Evolutionary conservation across 1,140 invertebrate genomes (phyloP), one percentile per base, ranked within the genome.

Genomic region (Caerostris darwini): DNA sequence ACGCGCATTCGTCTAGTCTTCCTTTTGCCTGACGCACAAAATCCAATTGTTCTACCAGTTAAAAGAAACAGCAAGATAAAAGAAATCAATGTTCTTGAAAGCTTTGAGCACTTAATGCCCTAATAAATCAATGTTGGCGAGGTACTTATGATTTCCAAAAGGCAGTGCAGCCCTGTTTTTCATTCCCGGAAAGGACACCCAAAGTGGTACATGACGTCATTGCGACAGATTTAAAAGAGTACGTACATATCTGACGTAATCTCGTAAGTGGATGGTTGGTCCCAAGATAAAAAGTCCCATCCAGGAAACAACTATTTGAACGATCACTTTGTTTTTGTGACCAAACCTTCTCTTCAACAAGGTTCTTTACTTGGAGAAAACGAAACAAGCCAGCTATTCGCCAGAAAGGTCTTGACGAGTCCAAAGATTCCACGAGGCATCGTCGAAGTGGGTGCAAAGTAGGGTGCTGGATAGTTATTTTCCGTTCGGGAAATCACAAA

Each of bases 51-150:
- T 88, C 86, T 64, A 7, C 86, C 59, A 10, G 34, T 12, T 50
- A 77, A 71, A 71, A 67, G 50, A 59, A 61, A 64, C 12, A 53
- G 58, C 8, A 83, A 83, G 56, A 83, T 57, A 83, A 88, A 57
- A 57, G 89, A 69, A 90, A 90, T 90, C 88, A 90, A 69, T 58
- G 57, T 67, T 91, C 89, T 67, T 59, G 71, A 91, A 81, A 59
- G 89, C 89, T 59, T 59, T 88, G 50, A 77, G 89, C 69, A 82
- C 77, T 91, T 91, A 91, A 91, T 91, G 89, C 58, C 71, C 58
- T 77, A 81, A 91, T 91, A 91, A 91, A 91, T 91, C 89, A 91
- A 59, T 81, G 53, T 54, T 82, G 89, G 89, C 64, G 71, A 91
- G 71, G 67, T 91, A 91, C 89, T 91, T 81, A n/a, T 81, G 56